Evolutionary conservation across 2,113 vertebrate species (phyloP), one percentile per base, ranked within the genome.

Genomic region (Salvelinus namaycush): DNA sequence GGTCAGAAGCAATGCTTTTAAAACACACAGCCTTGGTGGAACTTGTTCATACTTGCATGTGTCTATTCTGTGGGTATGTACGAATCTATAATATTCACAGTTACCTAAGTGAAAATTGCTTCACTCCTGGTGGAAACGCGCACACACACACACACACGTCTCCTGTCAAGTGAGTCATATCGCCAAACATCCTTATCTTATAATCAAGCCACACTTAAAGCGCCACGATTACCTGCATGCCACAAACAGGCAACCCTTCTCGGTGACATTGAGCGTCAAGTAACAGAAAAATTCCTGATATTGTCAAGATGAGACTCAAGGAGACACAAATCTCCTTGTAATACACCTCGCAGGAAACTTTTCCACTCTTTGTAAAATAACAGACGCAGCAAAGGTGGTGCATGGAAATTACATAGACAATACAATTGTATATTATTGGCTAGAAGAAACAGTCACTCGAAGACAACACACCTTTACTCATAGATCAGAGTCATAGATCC

Each of bases 131-230:
- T 54, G 16, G 49, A 54, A 16, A 54, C 4, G 16, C 13, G 3
- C 0, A 0, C 48, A 14, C 48, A 49, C 48, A 49, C 48, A 49
- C 48, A 49, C 9, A 1, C 39, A 12, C 8, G 9, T 44, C 39
- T 44, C 72, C 74, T 77, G 81, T 71, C 80, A 79, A 80, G 76
- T 75, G 70, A 87, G 65, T 83, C 78, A 84, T 85, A 86, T 83
- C 82, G 78, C 86, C 79, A 79, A 80, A 71, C 79, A 76, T 83
- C 79, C 72, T 81, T 44, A 44, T 44, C 39, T 9, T 83, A 79
- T 77, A 86, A 81, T 83, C 79, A 67, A 67, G 24, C 26, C 65
- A 26, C 16, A 67, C 54, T 18, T 20, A 57, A 14, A 57, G 54
- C 54, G 4, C 14, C 4, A 57, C 20, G 18, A 31, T 27, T 26